Evolutionary conservation across 1,140 invertebrate species (phyloP).

Genomic region (Eurosta solidaginis): DNA sequence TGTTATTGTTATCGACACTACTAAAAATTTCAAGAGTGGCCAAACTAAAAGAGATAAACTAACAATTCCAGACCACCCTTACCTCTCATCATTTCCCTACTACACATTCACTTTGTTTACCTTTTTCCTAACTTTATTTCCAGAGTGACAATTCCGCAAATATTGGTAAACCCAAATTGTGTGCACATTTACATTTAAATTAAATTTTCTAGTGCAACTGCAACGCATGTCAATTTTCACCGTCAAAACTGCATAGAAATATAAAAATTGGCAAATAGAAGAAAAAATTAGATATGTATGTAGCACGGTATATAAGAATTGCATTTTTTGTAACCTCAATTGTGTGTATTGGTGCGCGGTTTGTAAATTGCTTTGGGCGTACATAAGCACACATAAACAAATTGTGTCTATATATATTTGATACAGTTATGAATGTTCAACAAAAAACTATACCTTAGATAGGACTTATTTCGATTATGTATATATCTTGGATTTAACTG

Average conservation of each 20-base stretch:
- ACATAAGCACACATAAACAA: background rate
- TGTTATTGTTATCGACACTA: too few species aligned
- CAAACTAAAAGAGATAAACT: too few species aligned
- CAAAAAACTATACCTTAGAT: too few species aligned
- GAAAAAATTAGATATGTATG: background rate
- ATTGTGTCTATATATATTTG: background rate
- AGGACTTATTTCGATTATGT: too few species aligned
- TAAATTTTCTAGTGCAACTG: constrained; percentile 15
- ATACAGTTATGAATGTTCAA: too few species aligned
- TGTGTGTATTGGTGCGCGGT: constrained; percentile 1
- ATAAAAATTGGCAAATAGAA: background rate
- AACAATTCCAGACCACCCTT: too few species aligned
- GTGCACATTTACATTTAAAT: constrained; percentile 26
- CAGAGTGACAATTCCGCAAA: constrained; percentile 7
- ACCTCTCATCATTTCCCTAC: too few species aligned
- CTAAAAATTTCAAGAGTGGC: too few species aligned
- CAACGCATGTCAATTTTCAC: constrained; percentile 18
- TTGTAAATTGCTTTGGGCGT: constrained; percentile 18
- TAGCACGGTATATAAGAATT: too few species aligned
- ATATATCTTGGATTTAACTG: too few species aligned
- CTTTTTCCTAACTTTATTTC: background rate
- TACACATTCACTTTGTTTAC: too few species aligned
- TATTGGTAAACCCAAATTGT: background rate
- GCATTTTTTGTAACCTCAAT: constrained; percentile 16
- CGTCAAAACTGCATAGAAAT: background rate